Percentiles rank a stretch among this genome's conserved stretches.
Evolutionary conservation across 2,888 invertebrate species (phyloP).

Genomic region (Synanthedon tipuliformis): DNA sequence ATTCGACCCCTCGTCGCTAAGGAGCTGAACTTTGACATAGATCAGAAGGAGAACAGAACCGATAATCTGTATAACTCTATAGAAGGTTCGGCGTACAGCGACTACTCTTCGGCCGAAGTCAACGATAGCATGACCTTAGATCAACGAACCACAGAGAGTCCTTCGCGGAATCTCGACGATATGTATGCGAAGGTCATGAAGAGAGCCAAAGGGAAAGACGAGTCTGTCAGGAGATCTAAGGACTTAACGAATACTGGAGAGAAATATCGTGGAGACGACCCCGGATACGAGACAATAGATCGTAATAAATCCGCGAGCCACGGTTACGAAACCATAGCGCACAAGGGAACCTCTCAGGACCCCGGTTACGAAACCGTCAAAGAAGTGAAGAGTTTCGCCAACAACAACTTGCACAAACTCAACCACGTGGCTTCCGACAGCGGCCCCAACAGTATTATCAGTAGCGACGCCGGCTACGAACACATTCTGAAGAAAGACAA

Average conservation of each 20-base stretch:
- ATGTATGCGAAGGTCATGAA: slow-evolving; percentile 92
- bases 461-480: slow-evolving; percentile 81
- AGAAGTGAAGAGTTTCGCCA: slow-evolving; percentile 44
- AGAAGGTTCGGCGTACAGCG: slow-evolving; percentile 41
- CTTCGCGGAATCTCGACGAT: slow-evolving; percentile 81
- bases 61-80: slow-evolving; percentile 58
- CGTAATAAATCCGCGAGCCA: slow-evolving; percentile 59
- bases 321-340: slow-evolving; percentile 72
- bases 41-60: slow-evolving; percentile 30
- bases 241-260: slow-evolving; percentile 27
- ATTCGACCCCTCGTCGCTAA: slow-evolving; percentile 58
- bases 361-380: slow-evolving; percentile 75
- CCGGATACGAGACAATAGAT: slow-evolving; percentile 64
- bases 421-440: slow-evolving; percentile 52
- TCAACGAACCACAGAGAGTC: slow-evolving; percentile 64
- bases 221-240: slow-evolving; percentile 35
- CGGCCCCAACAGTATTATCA: slow-evolving; percentile 71
- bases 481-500: slow-evolving; percentile 66
- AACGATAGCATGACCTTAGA: slow-evolving; percentile 38
- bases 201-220: slow-evolving; percentile 69
- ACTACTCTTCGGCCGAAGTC: slow-evolving; percentile 42
- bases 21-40: slow-evolving; percentile 56
- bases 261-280: slow-evolving; percentile 56
- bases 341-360: slow-evolving; percentile 64
- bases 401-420: slow-evolving; percentile 35